A percentile compares a stretch with the other conserved stretches of the same genome.
These are phyloP conservation scores for Dasyprocta punctata DNA, from an alignment of 2,113 vertebrate genomes.

Conservation along the genomic window DNA sequence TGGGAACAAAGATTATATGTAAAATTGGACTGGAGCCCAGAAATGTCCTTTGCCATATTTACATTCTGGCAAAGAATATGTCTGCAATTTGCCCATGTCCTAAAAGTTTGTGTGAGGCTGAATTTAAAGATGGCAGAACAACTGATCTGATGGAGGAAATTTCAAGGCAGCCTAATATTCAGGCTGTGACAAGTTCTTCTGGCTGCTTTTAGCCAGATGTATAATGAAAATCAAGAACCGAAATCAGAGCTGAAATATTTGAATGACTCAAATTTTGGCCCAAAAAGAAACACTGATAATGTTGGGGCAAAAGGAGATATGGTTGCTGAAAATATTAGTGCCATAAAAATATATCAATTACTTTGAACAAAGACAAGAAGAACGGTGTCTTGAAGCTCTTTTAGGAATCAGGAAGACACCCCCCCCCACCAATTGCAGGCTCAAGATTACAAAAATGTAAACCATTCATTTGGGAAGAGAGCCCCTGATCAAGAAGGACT, in stretches of 20 bases:
- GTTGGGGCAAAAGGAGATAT: not conserved
- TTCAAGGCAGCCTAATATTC: not conserved
- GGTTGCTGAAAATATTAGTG: not conserved
- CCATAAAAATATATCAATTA: no score
- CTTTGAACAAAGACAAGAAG: not conserved
- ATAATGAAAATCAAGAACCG: not conserved
- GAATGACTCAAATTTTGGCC: not conserved
- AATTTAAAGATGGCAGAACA: not conserved
- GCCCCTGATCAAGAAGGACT: not conserved
- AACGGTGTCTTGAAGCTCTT: not conserved
- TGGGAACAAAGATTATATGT: not conserved
- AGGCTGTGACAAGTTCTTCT: not conserved
- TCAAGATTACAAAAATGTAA: not conserved
- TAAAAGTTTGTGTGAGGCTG: not conserved
- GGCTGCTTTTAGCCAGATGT: not conserved
- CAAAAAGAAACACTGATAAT: not conserved
- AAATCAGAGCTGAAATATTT: not conserved
- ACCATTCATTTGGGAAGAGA: not conserved
- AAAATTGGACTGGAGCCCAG: not conserved
- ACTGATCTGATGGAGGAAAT: not conserved
- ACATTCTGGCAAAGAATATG: not conserved
- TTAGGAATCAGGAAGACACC: not conserved
- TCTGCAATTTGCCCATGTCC: not conserved
- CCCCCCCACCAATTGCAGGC: not conserved
- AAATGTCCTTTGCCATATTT: not conserved